A percentile compares a stretch with the other conserved stretches of the same genome.
These are phyloP conservation scores for Cyrtodaria siliqua DNA, from an alignment of 2,888 invertebrate genomes.

Conservation along the genomic window DNA sequence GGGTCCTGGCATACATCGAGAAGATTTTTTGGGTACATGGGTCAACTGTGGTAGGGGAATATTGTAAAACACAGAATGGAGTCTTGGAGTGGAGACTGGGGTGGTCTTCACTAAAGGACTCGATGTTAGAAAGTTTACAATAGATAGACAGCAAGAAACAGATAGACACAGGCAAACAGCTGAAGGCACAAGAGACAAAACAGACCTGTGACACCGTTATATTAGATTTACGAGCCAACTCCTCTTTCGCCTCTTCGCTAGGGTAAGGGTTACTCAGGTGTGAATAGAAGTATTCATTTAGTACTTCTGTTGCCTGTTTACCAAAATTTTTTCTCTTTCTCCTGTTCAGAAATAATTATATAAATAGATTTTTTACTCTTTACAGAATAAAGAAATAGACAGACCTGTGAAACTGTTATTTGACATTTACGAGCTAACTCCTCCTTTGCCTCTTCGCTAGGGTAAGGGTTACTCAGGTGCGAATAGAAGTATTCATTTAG, in stretches of 20 bases:
- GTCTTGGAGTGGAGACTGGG: no score
- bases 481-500: slow-evolving; percentile 99
- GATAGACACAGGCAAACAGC: no score
- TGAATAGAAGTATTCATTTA: slow-evolving; percentile 99
- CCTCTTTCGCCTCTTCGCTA: slow-evolving; percentile 99
- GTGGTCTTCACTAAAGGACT: no score
- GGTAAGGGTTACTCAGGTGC: slow-evolving; percentile 99
- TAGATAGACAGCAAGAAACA: no score
- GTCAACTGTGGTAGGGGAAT: no score
- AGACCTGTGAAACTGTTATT: slow-evolving; percentile 98
- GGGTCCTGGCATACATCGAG: no score
- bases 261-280: slow-evolving; percentile 99
- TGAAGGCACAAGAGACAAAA: neutral
- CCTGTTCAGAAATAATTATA: slow-evolving; percentile 78
- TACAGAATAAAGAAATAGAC: slow-evolving; percentile 15
- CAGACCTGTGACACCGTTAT: slow-evolving; percentile 97
- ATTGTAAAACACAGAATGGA: no score
- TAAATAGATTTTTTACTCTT: neutral
- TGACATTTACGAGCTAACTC: slow-evolving; percentile 99
- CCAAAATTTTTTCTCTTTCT: slow-evolving; percentile 98
- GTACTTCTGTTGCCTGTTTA: slow-evolving; percentile 99
- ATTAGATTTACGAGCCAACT: slow-evolving; percentile 99
- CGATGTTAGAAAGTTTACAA: no score
- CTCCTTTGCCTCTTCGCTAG: slow-evolving; percentile 99
- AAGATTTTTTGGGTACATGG: no score